Evolutionary conservation across 2,888 invertebrate species (phyloP), one percentile per base, ranked within the genome.

Genomic region (Aporophyla lueneburgensis): DNA sequence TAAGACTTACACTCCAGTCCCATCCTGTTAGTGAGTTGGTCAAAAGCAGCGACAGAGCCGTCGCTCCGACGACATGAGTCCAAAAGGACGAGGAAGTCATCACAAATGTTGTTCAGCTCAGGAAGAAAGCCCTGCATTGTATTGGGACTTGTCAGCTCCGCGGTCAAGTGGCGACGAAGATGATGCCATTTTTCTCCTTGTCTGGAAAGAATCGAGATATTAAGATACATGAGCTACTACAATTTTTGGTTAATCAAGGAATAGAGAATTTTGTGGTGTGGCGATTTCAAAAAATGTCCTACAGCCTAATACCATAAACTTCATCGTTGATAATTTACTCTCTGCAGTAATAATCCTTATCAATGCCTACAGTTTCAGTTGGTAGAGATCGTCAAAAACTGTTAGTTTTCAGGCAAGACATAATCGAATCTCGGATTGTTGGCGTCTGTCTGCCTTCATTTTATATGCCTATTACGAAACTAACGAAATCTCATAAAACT

Each of bases 151-250:
- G 98, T 98, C 85, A 98, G 96, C 90, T 98, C 98, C 5, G 98
- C 97, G 0, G 98, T 98, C 70, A 99, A 96, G 75, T 97, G 97
- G 16, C 97, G 96, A 40, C 98, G 97, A 10, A 99, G 96, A 83
- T 97, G 97, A 81, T 97, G 97, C 99, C 99, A 99, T 80, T 97
- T 97, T 87, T 97, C 97, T 10, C 98, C 98, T 97, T 98, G 97
- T 92, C 98, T 98, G 93, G 0, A 93, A 93, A 61, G 16, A 61
- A 43, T 58, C 46, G 5, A 54, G 1, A 56, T 33, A 27, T 67
- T 61, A 46, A 51, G 24, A 7, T 49, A 53, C 19, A 19, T 6
- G 5, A 40, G 10, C 10, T 49, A 7, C 12, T 21, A 7, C 6
- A 9, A 16, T 21, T 5, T 21, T 54, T 58, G 40, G 27, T n/a